These are phyloP conservation scores for Promerops cafer DNA, from an alignment of 2,113 vertebrate genomes.

Conservation along the genomic window DNA sequence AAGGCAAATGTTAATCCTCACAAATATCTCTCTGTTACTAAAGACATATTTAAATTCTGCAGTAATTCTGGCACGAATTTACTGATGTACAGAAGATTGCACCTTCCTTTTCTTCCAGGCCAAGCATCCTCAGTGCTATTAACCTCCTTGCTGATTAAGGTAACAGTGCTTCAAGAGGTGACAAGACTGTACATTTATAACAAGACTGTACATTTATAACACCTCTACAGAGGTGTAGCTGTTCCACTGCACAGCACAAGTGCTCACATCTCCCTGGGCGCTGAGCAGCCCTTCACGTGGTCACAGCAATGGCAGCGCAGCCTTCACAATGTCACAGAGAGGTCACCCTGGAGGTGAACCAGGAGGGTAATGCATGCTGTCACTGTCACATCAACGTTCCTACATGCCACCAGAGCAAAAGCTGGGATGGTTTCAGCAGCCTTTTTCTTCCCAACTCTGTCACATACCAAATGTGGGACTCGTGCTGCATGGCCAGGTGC, in stretches of 20 bases:
- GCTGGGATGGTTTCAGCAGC: background rate
- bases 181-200: background rate
- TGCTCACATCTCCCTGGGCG: rapidly evolving
- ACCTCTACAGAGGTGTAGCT: background rate
- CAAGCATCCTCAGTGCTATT: background rate
- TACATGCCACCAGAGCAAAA: background rate
- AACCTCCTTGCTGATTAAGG: background rate
- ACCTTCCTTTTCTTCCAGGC: background rate
- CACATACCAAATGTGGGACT: rapidly evolving
- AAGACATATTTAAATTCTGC: background rate
- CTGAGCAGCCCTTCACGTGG: rapidly evolving
- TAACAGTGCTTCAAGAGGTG: background rate
- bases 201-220: rapidly evolving
- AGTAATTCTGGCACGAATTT: background rate
- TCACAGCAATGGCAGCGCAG: background rate
- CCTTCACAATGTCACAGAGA: background rate
- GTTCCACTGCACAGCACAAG: background rate
- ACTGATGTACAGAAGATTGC: background rate
- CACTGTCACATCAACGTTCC: background rate
- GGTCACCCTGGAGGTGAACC: background rate
- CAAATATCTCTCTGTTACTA: background rate
- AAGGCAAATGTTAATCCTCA: background rate
- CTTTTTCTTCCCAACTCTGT: background rate
- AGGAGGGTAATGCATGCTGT: background rate
- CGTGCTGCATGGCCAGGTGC: too few relatives aligned